Evolutionary conservation across 2,113 vertebrate genomes (phyloP).

Genomic region (Tapirus terrestris): DNA sequence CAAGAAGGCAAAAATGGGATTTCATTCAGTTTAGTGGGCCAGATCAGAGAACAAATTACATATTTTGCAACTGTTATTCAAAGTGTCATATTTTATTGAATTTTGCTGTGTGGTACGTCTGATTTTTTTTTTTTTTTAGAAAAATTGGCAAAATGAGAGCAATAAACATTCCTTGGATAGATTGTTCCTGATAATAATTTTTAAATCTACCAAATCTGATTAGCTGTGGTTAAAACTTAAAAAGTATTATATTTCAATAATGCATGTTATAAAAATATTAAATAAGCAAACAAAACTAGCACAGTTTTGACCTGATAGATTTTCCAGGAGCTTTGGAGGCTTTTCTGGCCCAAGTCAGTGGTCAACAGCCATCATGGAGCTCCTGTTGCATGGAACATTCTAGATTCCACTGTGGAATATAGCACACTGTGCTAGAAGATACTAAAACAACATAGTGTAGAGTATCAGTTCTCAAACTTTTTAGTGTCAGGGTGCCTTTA

Average conservation of each 20-base stretch:
- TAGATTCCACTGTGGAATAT: neutral
- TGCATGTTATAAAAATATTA: neutral
- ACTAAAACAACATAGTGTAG: neutral
- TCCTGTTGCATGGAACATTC: neutral
- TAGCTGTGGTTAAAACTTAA: neutral
- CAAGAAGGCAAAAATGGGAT: conserved; percentile 42
- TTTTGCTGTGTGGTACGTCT: neutral
- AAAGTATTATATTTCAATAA: neutral
- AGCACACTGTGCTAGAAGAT: neutral
- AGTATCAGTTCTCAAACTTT: neutral
- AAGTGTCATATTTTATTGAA: conserved; percentile 59
- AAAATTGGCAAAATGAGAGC: conserved; percentile 42
- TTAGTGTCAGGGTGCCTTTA: neutral
- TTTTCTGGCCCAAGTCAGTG: neutral
- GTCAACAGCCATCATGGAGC: neutral
- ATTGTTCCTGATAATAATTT: neutral
- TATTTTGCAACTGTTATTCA: conserved; percentile 39
- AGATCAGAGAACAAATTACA: conserved; percentile 40
- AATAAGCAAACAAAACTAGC: neutral
- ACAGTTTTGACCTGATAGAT: neutral
- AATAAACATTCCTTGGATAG: neutral
- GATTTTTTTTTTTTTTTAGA: neutral
- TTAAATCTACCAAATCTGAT: conserved; percentile 7
- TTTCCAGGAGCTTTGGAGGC: neutral
- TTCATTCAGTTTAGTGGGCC: conserved; percentile 15